Evolutionary conservation across 2,113 vertebrate species (phyloP).

Genomic region (Myiozetetes cayanensis): DNA sequence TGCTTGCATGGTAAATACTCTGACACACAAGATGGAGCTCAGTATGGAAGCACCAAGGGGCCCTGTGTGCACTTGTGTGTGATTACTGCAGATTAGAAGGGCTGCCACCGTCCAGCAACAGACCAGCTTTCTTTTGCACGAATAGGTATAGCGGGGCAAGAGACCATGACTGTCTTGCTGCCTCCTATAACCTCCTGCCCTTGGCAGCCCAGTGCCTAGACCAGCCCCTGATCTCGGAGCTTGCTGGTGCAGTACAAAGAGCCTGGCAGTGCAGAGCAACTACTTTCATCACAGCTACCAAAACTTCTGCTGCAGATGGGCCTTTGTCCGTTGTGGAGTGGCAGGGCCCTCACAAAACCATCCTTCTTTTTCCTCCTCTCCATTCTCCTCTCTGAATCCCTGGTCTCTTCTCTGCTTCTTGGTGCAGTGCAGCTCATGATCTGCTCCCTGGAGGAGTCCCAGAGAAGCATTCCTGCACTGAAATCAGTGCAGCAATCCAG

Average conservation of each 20-base stretch:
- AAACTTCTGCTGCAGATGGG: background rate
- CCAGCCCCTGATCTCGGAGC: background rate
- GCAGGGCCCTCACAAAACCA: background rate
- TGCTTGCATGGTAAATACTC: background rate
- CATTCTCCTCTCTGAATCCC: background rate
- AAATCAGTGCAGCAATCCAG: background rate
- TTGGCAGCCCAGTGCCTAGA: background rate
- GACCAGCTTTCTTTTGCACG: background rate
- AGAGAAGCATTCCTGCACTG: background rate
- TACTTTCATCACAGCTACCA: background rate
- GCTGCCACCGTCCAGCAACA: background rate
- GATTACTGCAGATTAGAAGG: background rate
- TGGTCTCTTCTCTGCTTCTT: background rate
- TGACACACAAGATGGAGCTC: background rate
- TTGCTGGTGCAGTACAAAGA: background rate
- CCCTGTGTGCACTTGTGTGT: background rate
- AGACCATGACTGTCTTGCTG: background rate
- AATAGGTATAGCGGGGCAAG: background rate
- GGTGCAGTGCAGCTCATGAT: background rate
- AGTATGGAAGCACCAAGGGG: background rate
- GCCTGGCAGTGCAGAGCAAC: background rate
- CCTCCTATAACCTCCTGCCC: background rate
- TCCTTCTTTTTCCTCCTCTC: background rate
- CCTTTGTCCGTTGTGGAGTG: background rate
- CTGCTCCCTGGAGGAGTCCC: background rate